A percentile compares a stretch with the other conserved stretches of the same genome.
Conservation (phyloP, 2,797 vertebrate genomes). For the Trachurus trachurus region DNA sequence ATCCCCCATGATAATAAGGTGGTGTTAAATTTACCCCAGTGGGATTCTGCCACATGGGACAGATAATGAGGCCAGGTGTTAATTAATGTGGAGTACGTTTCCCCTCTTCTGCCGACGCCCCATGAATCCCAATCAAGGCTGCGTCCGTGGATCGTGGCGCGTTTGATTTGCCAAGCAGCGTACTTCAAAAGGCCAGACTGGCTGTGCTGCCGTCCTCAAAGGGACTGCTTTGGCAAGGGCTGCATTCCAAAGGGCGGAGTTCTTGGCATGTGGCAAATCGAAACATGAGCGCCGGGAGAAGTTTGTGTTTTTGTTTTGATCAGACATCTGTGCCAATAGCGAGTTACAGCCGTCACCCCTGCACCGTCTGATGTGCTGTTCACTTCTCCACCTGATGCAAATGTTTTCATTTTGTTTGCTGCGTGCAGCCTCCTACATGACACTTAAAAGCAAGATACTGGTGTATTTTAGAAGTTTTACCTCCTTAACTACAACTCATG, state of each 20-base stretch:
- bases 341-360: conserved; percentile 49
- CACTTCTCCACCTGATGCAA: conserved; percentile 33
- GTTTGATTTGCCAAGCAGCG: conserved; percentile 73
- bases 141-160: conserved; percentile 49
- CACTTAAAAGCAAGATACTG: not conserved
- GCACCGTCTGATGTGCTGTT: conserved; percentile 47
- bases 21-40: conserved; percentile 79
- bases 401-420: conserved; percentile 12
- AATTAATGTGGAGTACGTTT: conserved; percentile 81
- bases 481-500: not conserved
- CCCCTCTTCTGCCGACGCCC: conserved; percentile 67
- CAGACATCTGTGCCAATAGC: conserved; percentile 47
- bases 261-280: conserved; percentile 68
- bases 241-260: conserved; percentile 69
- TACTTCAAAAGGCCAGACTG: conserved; percentile 81
- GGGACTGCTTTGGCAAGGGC: conserved; percentile 72
- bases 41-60: conserved; percentile 78
- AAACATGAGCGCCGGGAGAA: conserved; percentile 64
- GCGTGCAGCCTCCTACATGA: not conserved
- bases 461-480: not conserved
- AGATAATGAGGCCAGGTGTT: conserved; percentile 86
- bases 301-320: conserved; percentile 72
- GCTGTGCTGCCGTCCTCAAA: conserved; percentile 73
- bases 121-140: conserved; percentile 78
- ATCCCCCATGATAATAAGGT: conserved; percentile 65